Evolutionary conservation across 2,113 vertebrate species (phyloP).

Genomic region (Phaethon lepturus): DNA sequence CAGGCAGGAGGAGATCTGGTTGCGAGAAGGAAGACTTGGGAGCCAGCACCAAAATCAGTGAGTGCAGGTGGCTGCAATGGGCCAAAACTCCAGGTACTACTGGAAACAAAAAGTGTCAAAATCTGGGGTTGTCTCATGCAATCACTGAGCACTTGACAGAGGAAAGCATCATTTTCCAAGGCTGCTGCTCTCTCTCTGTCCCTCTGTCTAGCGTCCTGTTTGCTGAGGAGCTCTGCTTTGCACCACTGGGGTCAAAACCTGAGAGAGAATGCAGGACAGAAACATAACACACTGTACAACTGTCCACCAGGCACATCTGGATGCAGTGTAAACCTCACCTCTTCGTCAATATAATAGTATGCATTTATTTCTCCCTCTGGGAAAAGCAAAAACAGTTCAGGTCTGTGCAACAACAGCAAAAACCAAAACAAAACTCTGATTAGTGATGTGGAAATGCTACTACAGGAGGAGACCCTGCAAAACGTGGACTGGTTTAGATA

Average conservation of each 20-base stretch:
- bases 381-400: background rate
- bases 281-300: background rate
- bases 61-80: background rate
- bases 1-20: background rate
- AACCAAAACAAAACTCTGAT: background rate
- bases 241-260: background rate
- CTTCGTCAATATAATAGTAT: background rate
- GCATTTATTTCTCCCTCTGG: constrained; percentile 7
- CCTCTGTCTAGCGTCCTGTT: background rate
- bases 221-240: background rate
- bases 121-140: background rate
- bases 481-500: background rate
- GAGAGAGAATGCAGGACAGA: constrained; percentile 15
- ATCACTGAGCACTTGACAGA: background rate
- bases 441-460: background rate
- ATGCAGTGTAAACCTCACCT: constrained; percentile 10
- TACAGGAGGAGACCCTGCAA: background rate
- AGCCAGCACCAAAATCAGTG: background rate
- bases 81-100: background rate
- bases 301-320: constrained; percentile 30
- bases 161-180: background rate
- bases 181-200: background rate
- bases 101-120: background rate
- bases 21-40: background rate
- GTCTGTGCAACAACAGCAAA: background rate